phyloP scores from a whole-genome alignment of 2,888 invertebrate species.

The Sesia apiformis region DNA sequence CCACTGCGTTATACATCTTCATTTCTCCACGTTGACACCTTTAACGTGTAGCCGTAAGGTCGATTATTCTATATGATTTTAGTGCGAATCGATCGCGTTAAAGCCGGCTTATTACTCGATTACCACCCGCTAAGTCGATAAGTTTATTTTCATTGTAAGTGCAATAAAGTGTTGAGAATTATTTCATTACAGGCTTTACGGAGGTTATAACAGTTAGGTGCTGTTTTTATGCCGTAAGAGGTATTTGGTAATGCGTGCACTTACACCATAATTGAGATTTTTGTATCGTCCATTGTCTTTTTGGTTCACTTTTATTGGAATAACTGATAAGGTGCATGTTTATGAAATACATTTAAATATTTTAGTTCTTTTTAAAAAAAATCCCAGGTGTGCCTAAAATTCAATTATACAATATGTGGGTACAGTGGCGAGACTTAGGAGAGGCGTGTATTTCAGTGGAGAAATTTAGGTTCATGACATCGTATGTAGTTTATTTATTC shows the following conservation, averaged over 20 bases:
- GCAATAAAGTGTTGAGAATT: constrained; percentile 60
- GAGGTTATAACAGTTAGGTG: constrained; percentile 19
- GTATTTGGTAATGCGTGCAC: constrained; percentile 9
- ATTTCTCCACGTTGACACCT: constrained; percentile 15
- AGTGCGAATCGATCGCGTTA: constrained; percentile 19
- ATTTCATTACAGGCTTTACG: constrained; percentile 37
- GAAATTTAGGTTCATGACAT: too few species aligned
- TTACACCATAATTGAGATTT: constrained; percentile 5
- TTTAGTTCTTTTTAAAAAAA: too few species aligned
- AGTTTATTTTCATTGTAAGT: constrained; percentile 42
- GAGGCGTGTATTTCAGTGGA: too few species aligned
- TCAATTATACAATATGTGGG: too few species aligned
- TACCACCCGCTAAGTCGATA: constrained; percentile 62
- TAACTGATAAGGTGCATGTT: background rate
- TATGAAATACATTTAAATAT: background rate
- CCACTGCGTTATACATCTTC: constrained; percentile 28
- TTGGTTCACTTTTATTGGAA: background rate
- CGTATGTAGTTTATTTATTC: too few species aligned
- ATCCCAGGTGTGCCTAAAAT: too few species aligned
- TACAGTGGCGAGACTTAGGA: too few species aligned
- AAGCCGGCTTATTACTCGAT: constrained; percentile 36
- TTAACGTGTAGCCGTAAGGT: constrained; percentile 22
- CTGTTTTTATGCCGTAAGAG: background rate
- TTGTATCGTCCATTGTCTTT: background rate
- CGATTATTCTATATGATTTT: constrained; percentile 15